These are phyloP conservation scores for Electrona antarctica DNA, from an alignment of 2,113 vertebrate genomes.

Conservation along the genomic window DNA sequence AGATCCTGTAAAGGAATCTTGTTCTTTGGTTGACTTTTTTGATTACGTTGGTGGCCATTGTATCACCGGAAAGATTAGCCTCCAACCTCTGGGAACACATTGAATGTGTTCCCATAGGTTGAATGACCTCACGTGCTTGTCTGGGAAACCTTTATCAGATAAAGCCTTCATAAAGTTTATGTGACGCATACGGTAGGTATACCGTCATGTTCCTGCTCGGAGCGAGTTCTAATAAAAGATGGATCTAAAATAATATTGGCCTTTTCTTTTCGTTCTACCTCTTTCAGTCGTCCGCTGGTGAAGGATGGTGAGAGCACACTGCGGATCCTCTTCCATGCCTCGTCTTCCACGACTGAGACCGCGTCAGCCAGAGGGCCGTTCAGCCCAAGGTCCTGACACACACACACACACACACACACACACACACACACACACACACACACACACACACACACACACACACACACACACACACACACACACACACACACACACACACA, in stretches of 20 bases:
- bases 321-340: slow-evolving; percentile 83
- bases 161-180: too few relatives aligned
- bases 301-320: slow-evolving; percentile 84
- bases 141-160: too few relatives aligned
- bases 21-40: too few relatives aligned
- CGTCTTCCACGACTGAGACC: slow-evolving; percentile 70
- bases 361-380: slow-evolving; percentile 59
- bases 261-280: slow-evolving; percentile 66
- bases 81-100: too few relatives aligned
- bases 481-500: slow-evolving; percentile 15
- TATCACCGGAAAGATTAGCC: too few relatives aligned
- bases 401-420: background rate
- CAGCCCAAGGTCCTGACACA: slow-evolving; percentile 61
- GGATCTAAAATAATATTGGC: too few relatives aligned
- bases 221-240: too few relatives aligned
- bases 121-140: too few relatives aligned
- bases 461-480: background rate
- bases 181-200: too few relatives aligned
- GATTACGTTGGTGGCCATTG: too few relatives aligned
- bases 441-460: background rate
- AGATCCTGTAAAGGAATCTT: too few relatives aligned
- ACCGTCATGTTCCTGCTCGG: background rate
- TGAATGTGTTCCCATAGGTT: too few relatives aligned
- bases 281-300: slow-evolving; percentile 86
- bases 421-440: slow-evolving; percentile 9